These are phyloP conservation scores for Hyposoter didymator DNA, from an alignment of 2,888 invertebrate genomes.

Conservation along the genomic window DNA sequence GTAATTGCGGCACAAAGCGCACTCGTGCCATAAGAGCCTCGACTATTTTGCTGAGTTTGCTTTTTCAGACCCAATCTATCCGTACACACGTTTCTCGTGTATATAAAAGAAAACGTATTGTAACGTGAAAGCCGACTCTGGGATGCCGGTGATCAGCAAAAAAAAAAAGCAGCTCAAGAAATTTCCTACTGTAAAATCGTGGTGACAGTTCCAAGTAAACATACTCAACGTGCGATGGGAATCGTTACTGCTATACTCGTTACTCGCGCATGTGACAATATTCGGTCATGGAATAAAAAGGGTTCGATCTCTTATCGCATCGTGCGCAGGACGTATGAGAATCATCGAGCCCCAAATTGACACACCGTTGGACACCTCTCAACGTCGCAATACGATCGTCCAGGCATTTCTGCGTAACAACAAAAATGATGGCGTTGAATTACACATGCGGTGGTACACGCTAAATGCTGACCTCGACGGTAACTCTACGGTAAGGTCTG, in stretches of 20 bases:
- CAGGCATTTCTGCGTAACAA: slow-evolving; percentile 73
- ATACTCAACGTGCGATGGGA: slow-evolving; percentile 16
- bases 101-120: slow-evolving; percentile 34
- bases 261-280: not conserved
- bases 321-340: not conserved
- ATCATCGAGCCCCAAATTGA: not conserved
- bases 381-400: slow-evolving; percentile 68
- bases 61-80: slow-evolving; percentile 11
- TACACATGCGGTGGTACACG: slow-evolving; percentile 71
- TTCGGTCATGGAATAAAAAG: slow-evolving; percentile 1
- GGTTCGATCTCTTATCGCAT: slow-evolving; percentile 9
- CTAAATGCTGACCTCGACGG: slow-evolving; percentile 58
- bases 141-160: slow-evolving; percentile 40
- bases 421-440: slow-evolving; percentile 72
- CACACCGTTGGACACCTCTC: not conserved
- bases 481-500: not conserved
- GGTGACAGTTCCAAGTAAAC: not conserved
- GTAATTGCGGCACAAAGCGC: not conserved
- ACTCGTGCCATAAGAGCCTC: not conserved
- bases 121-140: slow-evolving; percentile 36
- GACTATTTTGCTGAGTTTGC: slow-evolving; percentile 20
- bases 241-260: slow-evolving; percentile 3
- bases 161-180: slow-evolving; percentile 16
- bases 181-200: slow-evolving; percentile 7
- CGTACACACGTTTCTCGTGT: slow-evolving; percentile 37